Evolutionary conservation across 2,113 vertebrate genomes (phyloP).

Genomic region (Chionis minor): DNA sequence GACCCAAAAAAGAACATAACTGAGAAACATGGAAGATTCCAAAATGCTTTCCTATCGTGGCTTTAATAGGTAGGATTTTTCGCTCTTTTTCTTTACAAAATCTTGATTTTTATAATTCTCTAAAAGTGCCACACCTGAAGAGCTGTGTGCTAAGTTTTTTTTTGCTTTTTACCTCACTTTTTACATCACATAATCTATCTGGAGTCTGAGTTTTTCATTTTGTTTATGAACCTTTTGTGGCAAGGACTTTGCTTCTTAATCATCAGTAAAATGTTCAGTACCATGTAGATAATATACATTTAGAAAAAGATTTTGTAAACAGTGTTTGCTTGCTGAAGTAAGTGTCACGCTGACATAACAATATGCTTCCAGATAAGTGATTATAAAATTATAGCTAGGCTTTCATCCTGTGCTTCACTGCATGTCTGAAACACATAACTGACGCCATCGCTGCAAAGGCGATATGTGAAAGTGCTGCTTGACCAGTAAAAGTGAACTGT

Average conservation of each 20-base stretch:
- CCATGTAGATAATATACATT: not conserved
- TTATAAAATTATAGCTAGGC: not conserved
- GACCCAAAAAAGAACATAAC: not conserved
- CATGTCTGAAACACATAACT: not conserved
- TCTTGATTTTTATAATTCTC: not conserved
- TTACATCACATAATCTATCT: not conserved
- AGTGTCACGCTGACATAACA: not conserved
- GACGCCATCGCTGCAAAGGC: not conserved
- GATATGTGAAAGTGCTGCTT: not conserved
- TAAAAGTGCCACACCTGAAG: not conserved
- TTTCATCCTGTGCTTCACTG: not conserved
- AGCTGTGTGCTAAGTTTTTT: not conserved
- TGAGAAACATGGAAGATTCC: not conserved
- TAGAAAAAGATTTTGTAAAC: not conserved
- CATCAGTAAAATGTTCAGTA: not conserved
- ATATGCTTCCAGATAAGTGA: not conserved
- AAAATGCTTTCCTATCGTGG: not conserved
- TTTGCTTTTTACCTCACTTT: not conserved
- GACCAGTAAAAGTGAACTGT: not conserved
- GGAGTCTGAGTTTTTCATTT: not conserved
- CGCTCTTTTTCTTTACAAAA: not conserved
- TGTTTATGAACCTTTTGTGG: not conserved
- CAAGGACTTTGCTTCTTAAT: not conserved
- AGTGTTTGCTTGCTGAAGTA: not conserved
- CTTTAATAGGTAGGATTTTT: not conserved